phyloP scores from a whole-genome alignment of 2,888 invertebrate species.

The Trachelus iudaicus region DNA sequence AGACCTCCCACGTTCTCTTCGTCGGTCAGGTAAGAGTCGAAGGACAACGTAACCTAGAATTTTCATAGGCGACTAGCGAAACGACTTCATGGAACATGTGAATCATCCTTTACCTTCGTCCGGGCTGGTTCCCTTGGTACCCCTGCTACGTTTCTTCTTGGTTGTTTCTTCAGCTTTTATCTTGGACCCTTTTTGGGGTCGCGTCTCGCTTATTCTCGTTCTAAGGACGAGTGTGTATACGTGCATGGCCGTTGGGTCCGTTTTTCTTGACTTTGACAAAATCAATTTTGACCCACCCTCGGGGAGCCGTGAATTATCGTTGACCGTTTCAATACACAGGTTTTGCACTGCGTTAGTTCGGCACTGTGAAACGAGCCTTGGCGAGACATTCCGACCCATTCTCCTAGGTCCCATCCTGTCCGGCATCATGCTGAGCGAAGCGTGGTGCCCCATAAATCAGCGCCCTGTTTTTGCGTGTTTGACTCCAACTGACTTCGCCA shows the following conservation, averaged over 20 bases:
- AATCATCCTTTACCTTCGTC: neutral
- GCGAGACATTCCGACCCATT: neutral
- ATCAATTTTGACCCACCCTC: neutral
- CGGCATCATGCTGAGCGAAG: conserved; percentile 44
- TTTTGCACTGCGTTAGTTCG: neutral
- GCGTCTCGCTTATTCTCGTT: neutral
- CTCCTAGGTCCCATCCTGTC: conserved; percentile 5
- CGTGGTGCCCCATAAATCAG: conserved; percentile 56
- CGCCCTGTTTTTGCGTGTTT: conserved; percentile 58
- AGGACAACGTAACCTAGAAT: neutral
- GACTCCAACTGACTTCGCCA: conserved; percentile 47
- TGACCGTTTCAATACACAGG: neutral
- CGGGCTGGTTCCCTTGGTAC: neutral
- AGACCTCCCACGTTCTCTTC: conserved; percentile 42
- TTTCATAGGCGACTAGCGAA: neutral
- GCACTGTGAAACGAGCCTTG: neutral
- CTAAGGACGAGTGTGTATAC: neutral
- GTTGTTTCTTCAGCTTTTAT: neutral
- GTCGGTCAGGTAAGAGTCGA: conserved; percentile 29
- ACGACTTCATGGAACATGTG: neutral
- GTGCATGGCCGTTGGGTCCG: neutral
- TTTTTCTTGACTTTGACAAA: neutral
- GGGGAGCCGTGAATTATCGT: neutral
- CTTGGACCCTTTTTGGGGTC: neutral
- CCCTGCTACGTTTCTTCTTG: neutral